Percentiles rank a stretch among this genome's conserved stretches.
Conservation (phyloP, 2,888 invertebrate species). For the Molanna angustata region DNA sequence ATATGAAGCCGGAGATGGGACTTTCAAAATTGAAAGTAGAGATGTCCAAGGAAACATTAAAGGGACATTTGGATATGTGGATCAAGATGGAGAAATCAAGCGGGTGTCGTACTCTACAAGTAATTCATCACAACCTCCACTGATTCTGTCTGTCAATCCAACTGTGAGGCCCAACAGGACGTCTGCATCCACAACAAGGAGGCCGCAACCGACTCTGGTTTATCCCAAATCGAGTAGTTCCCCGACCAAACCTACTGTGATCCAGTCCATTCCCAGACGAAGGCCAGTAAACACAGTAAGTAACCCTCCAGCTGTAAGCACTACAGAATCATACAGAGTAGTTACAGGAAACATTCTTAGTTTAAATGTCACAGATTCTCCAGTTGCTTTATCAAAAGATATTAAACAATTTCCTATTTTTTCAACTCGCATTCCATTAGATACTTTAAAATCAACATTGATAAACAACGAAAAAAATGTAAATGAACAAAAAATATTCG, state of each 20-base stretch:
- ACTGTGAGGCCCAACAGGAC: constrained; percentile 39
- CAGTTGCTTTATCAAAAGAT: constrained; percentile 3
- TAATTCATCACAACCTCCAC: constrained; percentile 48
- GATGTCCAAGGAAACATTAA: constrained; percentile 78
- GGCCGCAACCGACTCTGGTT: constrained; percentile 50
- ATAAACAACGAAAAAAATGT: background rate
- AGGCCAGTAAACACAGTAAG: constrained; percentile 44
- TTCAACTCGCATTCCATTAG: constrained; percentile 32
- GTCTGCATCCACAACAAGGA: constrained; percentile 55
- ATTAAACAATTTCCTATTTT: constrained; percentile 29
- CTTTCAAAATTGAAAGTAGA: constrained; percentile 80
- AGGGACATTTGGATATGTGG: constrained; percentile 80
- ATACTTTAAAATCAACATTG: constrained; percentile 8
- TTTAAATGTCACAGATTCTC: constrained; percentile 35
- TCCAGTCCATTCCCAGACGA: constrained; percentile 63
- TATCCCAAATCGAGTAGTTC: constrained; percentile 55
- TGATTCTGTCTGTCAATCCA: constrained; percentile 43
- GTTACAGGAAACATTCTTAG: constrained; percentile 38
- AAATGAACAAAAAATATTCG: constrained; percentile 22
- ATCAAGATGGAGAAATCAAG: constrained; percentile 74
- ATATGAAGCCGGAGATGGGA: constrained; percentile 81
- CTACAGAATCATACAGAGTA: constrained; percentile 38
- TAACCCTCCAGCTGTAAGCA: constrained; percentile 41
- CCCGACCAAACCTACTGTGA: constrained; percentile 59
- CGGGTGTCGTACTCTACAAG: constrained; percentile 69